Percentiles rank a stretch among this genome's conserved stretches.
Evolutionary conservation across 2,888 invertebrate genomes (phyloP).

Genomic region (Amphipoea lucens): DNA sequence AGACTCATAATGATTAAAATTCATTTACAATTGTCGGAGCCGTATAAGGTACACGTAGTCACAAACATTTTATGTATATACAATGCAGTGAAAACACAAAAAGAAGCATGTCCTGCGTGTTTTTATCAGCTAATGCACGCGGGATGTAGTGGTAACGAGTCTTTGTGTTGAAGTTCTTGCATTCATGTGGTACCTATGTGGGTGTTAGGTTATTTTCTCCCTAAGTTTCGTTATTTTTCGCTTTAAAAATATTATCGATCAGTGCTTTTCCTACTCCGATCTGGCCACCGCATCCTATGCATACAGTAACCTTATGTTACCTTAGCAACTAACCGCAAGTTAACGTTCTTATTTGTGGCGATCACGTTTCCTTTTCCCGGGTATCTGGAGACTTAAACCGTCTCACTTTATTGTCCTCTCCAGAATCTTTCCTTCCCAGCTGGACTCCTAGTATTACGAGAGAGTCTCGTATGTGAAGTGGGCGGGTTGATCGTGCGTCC

Average conservation of each 20-base stretch:
- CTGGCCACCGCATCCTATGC: not conserved
- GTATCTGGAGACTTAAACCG: not conserved
- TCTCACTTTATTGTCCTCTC: not conserved
- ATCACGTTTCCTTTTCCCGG: not conserved
- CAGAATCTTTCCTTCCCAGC: not conserved
- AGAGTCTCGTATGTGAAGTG: slow-evolving; percentile 9
- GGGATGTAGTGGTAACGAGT: not conserved
- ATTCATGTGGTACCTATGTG: not conserved
- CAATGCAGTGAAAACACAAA: not conserved
- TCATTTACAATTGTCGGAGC: not conserved
- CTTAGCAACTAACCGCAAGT: not conserved
- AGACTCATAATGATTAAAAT: not conserved
- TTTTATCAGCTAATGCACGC: not conserved
- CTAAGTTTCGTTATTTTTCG: not conserved
- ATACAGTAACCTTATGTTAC: not conserved
- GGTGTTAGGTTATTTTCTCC: not conserved
- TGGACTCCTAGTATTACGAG: not conserved
- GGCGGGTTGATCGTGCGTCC: slow-evolving; percentile 7
- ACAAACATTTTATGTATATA: not conserved
- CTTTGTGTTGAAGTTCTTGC: not conserved
- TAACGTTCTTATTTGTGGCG: not conserved
- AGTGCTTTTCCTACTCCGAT: not conserved
- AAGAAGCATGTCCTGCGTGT: not conserved
- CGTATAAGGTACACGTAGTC: not conserved
- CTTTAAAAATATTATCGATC: not conserved